Percentiles rank a stretch among this genome's conserved stretches.
Evolutionary conservation across 1,140 invertebrate species (phyloP).

Genomic region (Euwallacea similis): DNA sequence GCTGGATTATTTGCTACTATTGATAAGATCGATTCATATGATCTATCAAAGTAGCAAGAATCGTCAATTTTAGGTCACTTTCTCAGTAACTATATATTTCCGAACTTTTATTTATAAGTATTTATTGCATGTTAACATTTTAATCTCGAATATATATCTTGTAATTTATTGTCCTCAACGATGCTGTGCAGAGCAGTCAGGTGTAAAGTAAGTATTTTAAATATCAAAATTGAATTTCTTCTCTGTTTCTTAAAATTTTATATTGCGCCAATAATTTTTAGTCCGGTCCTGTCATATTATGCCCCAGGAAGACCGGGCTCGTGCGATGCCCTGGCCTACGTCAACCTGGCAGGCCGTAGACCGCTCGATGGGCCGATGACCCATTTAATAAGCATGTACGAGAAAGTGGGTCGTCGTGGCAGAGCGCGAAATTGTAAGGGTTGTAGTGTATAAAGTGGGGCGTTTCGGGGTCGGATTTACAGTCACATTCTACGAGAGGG

Average conservation of each 20-base stretch:
- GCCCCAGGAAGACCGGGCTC: slow-evolving; percentile 8
- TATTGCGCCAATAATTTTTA: not conserved
- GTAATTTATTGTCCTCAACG: no score
- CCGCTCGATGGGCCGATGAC: slow-evolving; percentile 19
- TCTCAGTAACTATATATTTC: no score
- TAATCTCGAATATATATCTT: no score
- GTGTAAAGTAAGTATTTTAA: no score
- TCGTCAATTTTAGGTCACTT: no score
- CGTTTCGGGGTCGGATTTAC: slow-evolving; percentile 26
- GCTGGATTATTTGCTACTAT: no score
- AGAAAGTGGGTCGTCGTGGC: slow-evolving; percentile 27
- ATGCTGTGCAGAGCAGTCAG: no score
- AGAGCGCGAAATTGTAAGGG: slow-evolving; percentile 26
- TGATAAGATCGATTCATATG: no score
- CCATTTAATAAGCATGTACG: slow-evolving; percentile 27
- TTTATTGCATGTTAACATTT: no score
- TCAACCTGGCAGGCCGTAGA: slow-evolving; percentile 18
- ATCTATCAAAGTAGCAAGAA: no score
- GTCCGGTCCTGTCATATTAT: slow-evolving; percentile 5
- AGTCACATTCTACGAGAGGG: slow-evolving; percentile 10
- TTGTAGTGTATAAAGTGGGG: slow-evolving; percentile 32
- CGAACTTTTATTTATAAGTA: no score
- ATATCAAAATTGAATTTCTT: not conserved
- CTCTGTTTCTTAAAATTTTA: not conserved
- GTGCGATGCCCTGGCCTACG: slow-evolving; percentile 36